Base-by-base conservation (phyloP, 2,113 vertebrate species). In the Leucosticte australis region DNA sequence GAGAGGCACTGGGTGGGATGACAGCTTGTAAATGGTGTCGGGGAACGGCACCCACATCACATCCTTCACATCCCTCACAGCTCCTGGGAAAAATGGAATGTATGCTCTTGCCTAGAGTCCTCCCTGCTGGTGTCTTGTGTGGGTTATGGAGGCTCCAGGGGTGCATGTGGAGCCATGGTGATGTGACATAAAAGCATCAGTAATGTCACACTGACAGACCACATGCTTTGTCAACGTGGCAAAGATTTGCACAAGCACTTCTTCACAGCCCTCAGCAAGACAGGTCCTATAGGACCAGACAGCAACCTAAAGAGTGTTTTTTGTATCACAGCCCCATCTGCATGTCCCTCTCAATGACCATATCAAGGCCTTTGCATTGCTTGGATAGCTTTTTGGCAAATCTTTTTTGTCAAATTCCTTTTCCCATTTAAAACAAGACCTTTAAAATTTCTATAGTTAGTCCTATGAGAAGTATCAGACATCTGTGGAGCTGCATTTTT, bases 131-230 rank as follows among this genome's bases (percentile, higher is more conserved):
- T 44, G 37, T 27, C 19, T 55, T 63, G 3, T 55, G 41, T 19
- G 19, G 16, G 7, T 46, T 73, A 46, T 31, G 23, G 46, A 18
- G 37, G 16, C 28, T 91, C 24, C 33, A 53, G 22, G 19, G 16
- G 7, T n/a, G 10, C 37, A n/a, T 21, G 17, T n/a, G 37, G 23
- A 71, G 21, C 42, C 44, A 14, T 4, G 33, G 22, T 39, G 21
- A 35, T 46, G 64, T 69, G 24, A 21, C 7, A 55, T 33, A 55
- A 55, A 55, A 55, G 13, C 53, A 37, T 35, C 26, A 33, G 20
- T n/a, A 53, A 65, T 1, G 2, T 19, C 41, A n/a, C 37, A 2
- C 1, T 39, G 35, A 26, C n/a, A 50, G 42, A 23, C 13, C 3
- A 2, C 15, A 26, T 28, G 28, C 1, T 53, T 68, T 53, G 13